These are phyloP conservation scores for Etheostoma cragini DNA, from an alignment of 2,113 vertebrate genomes.

Conservation along the genomic window DNA sequence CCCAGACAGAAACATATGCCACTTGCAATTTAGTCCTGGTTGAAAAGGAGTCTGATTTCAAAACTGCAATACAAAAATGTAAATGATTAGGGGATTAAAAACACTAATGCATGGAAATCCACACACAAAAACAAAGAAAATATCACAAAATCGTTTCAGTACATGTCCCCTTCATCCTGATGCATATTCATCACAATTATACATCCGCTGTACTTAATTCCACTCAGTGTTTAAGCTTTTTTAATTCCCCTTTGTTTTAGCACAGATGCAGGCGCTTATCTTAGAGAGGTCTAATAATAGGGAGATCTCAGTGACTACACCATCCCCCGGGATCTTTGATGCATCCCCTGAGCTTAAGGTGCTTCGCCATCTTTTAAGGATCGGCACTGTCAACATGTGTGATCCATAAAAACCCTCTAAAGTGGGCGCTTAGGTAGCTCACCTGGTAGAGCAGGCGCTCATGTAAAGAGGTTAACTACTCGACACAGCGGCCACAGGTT, in stretches of 20 bases:
- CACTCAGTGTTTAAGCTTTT: constrained; percentile 45
- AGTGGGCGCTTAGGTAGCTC: background rate
- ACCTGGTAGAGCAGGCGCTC: too few species aligned
- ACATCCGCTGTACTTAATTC: constrained; percentile 26
- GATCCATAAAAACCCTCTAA: constrained; percentile 22
- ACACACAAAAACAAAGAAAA: background rate
- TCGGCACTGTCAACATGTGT: constrained; percentile 34
- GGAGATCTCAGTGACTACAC: constrained; percentile 30
- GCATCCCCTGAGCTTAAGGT: constrained; percentile 43
- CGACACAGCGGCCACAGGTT: too few species aligned
- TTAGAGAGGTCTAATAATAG: constrained; percentile 60
- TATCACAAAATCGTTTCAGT: background rate
- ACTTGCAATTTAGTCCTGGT: background rate
- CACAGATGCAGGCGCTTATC: constrained; percentile 57
- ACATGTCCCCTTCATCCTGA: background rate
- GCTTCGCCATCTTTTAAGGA: constrained; percentile 9
- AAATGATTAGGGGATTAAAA: background rate
- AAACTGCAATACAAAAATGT: background rate
- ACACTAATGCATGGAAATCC: background rate
- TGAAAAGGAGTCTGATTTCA: background rate
- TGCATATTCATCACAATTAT: constrained; percentile 27
- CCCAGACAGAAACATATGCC: background rate
- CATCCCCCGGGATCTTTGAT: constrained; percentile 23
- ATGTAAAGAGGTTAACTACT: too few species aligned
- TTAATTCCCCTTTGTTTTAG: constrained; percentile 63